A percentile compares a stretch with the other conserved stretches of the same genome.
Conservation (phyloP, 2,113 vertebrate genomes). For the Phalacrocorax carbo region DNA sequence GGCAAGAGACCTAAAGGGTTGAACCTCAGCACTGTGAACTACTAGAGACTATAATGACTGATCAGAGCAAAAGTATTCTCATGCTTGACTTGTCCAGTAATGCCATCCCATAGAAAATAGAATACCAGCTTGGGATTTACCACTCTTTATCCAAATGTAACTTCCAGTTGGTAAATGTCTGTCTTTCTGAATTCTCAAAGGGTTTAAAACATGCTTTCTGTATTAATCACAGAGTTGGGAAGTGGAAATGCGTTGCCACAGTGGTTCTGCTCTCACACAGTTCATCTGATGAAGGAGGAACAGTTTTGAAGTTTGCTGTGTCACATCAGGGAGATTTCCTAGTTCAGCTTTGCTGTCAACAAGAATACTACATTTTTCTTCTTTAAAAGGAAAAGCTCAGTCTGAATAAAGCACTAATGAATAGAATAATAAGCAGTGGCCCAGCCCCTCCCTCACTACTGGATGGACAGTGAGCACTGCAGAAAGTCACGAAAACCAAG, state of each 20-base stretch:
- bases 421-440: not conserved
- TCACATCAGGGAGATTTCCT: not conserved
- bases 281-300: not conserved
- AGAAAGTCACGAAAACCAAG: not conserved
- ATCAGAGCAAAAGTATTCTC: not conserved
- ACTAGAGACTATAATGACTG: not conserved
- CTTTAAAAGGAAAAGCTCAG: not conserved
- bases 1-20: not conserved
- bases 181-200: not conserved
- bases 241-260: rapidly evolving
- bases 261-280: not conserved
- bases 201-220: not conserved
- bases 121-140: not conserved
- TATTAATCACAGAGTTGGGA: not conserved
- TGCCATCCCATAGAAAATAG: not conserved
- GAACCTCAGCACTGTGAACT: not conserved
- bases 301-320: not conserved
- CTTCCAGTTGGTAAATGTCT: not conserved
- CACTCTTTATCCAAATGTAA: not conserved
- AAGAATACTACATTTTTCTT: not conserved
- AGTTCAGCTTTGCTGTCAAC: not conserved
- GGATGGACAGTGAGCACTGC: not conserved
- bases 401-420: not conserved
- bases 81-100: not conserved
- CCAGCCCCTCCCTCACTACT: not conserved